These are phyloP conservation scores for Oryctes rhinoceros DNA, from an alignment of 1,140 invertebrate genomes.

Conservation along the genomic window DNA sequence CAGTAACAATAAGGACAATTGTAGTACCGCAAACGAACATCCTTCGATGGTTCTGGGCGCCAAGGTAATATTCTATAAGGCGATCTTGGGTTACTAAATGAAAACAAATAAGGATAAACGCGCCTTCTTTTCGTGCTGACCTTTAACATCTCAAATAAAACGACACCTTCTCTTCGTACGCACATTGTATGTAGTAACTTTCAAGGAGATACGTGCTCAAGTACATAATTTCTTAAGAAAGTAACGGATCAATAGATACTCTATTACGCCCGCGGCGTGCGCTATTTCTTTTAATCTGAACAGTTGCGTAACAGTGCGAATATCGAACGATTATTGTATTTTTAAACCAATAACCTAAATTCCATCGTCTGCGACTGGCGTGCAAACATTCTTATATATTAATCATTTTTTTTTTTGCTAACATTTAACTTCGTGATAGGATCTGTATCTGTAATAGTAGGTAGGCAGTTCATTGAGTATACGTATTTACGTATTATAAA, in stretches of 20 bases:
- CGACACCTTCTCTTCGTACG: no score
- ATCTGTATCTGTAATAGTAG: conserved; percentile 17
- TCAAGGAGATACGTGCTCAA: no score
- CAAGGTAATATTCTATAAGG: no score
- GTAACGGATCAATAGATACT: conserved; percentile 34
- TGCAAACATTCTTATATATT: conserved; percentile 38
- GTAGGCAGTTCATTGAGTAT: conserved; percentile 8
- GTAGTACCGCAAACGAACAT: no score
- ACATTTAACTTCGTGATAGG: conserved; percentile 24
- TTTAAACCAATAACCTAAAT: conserved; percentile 38
- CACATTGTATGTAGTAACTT: no score
- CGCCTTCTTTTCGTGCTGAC: no score
- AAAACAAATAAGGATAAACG: no score
- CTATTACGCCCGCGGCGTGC: background rate
- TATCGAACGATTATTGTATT: conserved; percentile 33
- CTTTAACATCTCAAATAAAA: no score
- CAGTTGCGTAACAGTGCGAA: conserved; percentile 2
- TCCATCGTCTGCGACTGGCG: background rate
- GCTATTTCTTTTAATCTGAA: conserved; percentile 16
- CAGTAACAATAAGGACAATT: no score
- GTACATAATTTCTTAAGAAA: background rate
- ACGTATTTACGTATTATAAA: conserved; percentile 23
- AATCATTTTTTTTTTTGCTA: conserved; percentile 26
- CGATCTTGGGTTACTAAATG: no score
- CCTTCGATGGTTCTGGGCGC: no score